phyloP scores from a whole-genome alignment of 2,797 vertebrate species.

The Dicrostonyx torquatus region DNA sequence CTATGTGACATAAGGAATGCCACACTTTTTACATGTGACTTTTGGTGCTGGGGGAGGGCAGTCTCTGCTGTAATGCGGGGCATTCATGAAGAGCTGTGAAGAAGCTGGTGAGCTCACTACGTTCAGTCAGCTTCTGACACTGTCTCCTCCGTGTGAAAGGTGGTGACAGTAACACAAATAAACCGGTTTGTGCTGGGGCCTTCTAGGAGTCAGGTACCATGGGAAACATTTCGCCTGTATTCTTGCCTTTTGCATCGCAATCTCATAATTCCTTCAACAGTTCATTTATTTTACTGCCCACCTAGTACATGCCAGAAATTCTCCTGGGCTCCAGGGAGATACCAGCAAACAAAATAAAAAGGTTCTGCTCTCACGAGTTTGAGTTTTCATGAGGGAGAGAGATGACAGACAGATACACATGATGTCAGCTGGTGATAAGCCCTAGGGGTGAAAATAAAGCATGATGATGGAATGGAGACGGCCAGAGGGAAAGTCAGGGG shows the following conservation, averaged over 20 bases:
- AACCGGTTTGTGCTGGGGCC: neutral
- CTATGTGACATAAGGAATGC: neutral
- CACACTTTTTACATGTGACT: neutral
- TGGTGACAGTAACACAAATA: neutral
- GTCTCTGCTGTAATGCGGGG: neutral
- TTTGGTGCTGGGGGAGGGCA: neutral
- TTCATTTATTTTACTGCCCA: slow-evolving; percentile 42
- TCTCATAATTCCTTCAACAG: slow-evolving; percentile 41
- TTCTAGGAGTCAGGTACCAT: neutral
- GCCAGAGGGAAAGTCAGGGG: neutral
- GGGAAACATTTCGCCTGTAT: neutral
- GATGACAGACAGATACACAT: neutral
- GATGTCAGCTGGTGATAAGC: neutral
- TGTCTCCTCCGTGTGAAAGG: neutral
- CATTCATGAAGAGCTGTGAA: neutral
- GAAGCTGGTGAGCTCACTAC: neutral
- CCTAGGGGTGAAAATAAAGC: neutral
- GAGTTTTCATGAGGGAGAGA: slow-evolving; percentile 17
- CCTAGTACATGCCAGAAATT: slow-evolving; percentile 1
- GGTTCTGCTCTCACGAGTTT: neutral
- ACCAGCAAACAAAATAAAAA: slow-evolving; percentile 10
- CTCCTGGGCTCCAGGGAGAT: neutral
- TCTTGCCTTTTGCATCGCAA: slow-evolving; percentile 4
- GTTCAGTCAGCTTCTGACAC: neutral
- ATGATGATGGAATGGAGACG: neutral